Evolutionary conservation across 2,888 invertebrate species (phyloP), one percentile per base, ranked within the genome.

Genomic region (Galeopsomyia nigrocyanea): DNA sequence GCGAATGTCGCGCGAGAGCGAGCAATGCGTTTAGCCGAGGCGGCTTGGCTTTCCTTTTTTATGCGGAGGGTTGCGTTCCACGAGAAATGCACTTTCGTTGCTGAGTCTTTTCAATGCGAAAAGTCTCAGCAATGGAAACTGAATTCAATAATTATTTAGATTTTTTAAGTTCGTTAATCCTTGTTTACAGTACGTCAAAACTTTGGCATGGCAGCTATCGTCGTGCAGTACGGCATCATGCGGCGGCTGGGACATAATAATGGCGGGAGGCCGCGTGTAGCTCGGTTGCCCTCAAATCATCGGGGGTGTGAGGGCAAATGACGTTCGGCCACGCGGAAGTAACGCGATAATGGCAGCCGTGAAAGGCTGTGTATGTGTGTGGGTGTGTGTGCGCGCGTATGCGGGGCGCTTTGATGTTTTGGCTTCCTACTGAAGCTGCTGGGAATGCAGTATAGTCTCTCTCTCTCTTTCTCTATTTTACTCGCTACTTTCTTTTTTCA

Each of bases 231-330:
- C 39, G 10, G 7, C 39, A 7, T 39, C 39, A n/a, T n/a, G 39
- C 26, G 26, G 13, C 39, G 39, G 39, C 39, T 39, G 39, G 2
- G 39, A n/a, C 62, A 69, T 67, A 68, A 79, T 77, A 76, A 77
- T 75, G 77, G 75, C 74, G 78, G 77, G 78, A 68, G 79, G 9
- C 22, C 39, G 50, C n/a, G 50, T 66, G 61, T 60, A 49, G 19
- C 78, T 81, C 77, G 83, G 82, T 83, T 82, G 82, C 84, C 84
- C 84, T 84, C 84, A 84, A 84, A 84, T 84, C 85, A 84, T 84
- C 81, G 77, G 73, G 79, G 79, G 79, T 79, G 83, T 81, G 82
- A 81, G 84, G 81, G 82, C 58, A 81, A 83, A 85, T 83, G 83
- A 83, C 79, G 80, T 77, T 78, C 82, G 79, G 76, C 81, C 83